Evolutionary conservation across 1,140 invertebrate genomes (phyloP), one percentile per base, ranked within the genome.

Genomic region (Chymomyza costata): DNA sequence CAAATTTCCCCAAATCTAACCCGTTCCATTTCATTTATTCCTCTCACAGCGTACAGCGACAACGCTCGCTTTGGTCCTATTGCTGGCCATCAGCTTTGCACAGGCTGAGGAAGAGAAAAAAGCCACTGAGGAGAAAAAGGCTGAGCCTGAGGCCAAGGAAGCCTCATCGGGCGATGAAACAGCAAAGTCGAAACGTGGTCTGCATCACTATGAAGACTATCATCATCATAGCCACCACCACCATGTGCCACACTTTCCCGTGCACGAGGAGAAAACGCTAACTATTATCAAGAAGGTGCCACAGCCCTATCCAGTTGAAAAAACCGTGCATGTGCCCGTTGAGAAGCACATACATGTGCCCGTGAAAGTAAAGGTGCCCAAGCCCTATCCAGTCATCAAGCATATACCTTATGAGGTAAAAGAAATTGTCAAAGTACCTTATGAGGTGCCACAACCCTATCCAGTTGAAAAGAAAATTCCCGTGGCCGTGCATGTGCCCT

Each of bases 201-300:
- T 91, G 17, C 88, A 88, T 30, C 87, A 89, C 21, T 87, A 88
- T 65, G 87, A 86, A 56, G 83, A 84, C 51, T 84, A 85, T 38
- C 71, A 86, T 43, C 85, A 86, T 46, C 73, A 66, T 28, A 53
- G 64, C 44, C 73, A 83, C 54, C 56, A 65, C 44, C 73, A 83
- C 54, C 80, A 81, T 46, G 71, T 78, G 45, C 71, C 71, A 25
- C 71, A 78, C 41, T 78, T 64, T 46, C 81, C 80, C 1, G 54
- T 83, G 15, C 86, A 89, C 43, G 87, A 88, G 80, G 86, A 91
- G 44, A 94, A 94, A 85, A 92, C 91, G n/a, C 86, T 93, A 58
- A 93, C 92, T 11, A 87, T 93, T 7, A 88, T 92, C 30, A 93
- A 94, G 85, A 92, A 93, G 70, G 89, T 92, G 65, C 86, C 88